These are phyloP conservation scores for Himalopsyche tibetana DNA, from an alignment of 2,888 invertebrate species.

Conservation along the genomic window DNA sequence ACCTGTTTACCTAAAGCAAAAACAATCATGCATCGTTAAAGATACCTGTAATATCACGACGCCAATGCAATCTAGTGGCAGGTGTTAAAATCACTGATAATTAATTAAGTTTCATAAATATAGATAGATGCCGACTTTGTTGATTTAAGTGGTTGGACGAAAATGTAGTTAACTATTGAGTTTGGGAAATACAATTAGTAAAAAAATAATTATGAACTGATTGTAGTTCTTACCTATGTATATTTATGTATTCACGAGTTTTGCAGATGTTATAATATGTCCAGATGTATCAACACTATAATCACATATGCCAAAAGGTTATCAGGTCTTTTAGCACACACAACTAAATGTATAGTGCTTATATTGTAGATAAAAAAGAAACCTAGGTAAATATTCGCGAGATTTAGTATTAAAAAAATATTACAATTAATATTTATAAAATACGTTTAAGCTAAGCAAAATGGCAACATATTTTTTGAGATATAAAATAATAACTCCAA, in stretches of 20 bases:
- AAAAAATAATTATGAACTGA: too few relatives aligned
- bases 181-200: too few relatives aligned
- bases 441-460: too few relatives aligned
- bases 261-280: too few relatives aligned
- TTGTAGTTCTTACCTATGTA: too few relatives aligned
- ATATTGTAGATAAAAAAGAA: not conserved
- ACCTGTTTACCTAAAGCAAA: not conserved
- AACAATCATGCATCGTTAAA: not conserved
- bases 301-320: constrained; percentile 15
- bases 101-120: not conserved
- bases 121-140: not conserved
- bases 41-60: constrained; percentile 32
- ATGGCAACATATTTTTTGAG: too few relatives aligned
- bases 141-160: not conserved
- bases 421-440: too few relatives aligned
- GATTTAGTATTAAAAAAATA: too few relatives aligned
- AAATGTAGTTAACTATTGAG: too few relatives aligned
- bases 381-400: not conserved
- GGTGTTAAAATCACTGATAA: not conserved
- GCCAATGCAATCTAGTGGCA: constrained; percentile 12
- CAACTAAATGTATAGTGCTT: not conserved
- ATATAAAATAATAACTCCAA: too few relatives aligned
- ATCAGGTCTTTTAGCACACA: not conserved
- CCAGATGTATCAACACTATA: not conserved
- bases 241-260: too few relatives aligned